A percentile compares a stretch with the other conserved stretches of the same genome.
These are phyloP conservation scores for Acrocephalus scirpaceus DNA, from an alignment of 2,797 vertebrate species.

Conservation along the genomic window DNA sequence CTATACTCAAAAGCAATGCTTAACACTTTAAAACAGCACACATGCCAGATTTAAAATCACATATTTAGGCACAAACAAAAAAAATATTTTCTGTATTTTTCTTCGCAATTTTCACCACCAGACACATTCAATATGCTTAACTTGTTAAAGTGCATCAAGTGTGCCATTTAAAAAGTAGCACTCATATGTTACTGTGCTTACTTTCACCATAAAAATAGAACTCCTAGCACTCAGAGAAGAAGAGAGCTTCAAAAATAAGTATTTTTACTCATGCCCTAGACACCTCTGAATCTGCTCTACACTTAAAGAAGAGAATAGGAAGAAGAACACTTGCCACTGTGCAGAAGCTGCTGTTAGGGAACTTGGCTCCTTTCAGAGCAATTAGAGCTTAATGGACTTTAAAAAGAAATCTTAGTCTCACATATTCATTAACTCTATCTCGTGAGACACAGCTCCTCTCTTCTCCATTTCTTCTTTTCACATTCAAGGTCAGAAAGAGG, in stretches of 20 bases:
- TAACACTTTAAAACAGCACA: neutral
- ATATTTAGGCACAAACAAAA: slow-evolving; percentile 48
- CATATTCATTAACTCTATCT: slow-evolving; percentile 6
- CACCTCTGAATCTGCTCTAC: slow-evolving; percentile 13
- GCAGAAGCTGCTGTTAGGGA: neutral
- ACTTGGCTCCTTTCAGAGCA: neutral
- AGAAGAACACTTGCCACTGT: neutral
- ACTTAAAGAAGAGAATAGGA: neutral
- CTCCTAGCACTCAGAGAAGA: neutral
- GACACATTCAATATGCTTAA: slow-evolving; percentile 28
- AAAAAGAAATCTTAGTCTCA: neutral
- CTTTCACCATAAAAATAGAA: slow-evolving; percentile 49
- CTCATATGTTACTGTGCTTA: neutral
- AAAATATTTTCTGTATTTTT: slow-evolving; percentile 50
- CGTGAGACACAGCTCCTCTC: neutral
- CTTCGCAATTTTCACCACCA: slow-evolving; percentile 17
- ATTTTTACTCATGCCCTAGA: slow-evolving; percentile 38
- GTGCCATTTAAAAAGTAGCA: slow-evolving; percentile 31
- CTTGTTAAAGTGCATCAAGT: slow-evolving; percentile 22
- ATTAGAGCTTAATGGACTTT: slow-evolving; percentile 47
- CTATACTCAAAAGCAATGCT: neutral
- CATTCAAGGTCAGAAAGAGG: neutral
- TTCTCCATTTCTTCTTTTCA: slow-evolving; percentile 6
- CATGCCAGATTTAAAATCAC: slow-evolving; percentile 47
- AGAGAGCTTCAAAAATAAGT: slow-evolving; percentile 28